Percentiles rank a stretch among this genome's conserved stretches.
These are phyloP conservation scores for Leptarthrus brevirostris DNA, from an alignment of 2,888 invertebrate genomes.

Conservation along the genomic window DNA sequence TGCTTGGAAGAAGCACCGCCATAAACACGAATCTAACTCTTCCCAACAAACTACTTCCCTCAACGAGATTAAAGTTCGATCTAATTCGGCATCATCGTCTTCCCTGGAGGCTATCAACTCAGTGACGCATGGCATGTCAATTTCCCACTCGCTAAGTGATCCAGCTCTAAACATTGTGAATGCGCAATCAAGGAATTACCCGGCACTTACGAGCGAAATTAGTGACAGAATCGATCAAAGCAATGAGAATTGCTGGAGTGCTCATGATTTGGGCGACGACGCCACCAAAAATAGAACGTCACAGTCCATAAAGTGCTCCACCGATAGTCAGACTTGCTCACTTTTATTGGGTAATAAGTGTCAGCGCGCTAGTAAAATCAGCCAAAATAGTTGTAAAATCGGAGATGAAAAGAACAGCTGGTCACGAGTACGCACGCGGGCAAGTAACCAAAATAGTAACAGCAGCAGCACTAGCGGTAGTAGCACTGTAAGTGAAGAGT, in stretches of 20 bases:
- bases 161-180: constrained; percentile 41
- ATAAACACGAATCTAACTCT: background rate
- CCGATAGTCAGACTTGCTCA: constrained; percentile 1
- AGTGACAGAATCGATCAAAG: background rate
- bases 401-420: constrained; percentile 40
- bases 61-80: background rate
- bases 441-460: background rate
- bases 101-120: constrained; percentile 33
- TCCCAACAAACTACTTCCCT: background rate
- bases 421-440: background rate
- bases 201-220: background rate
- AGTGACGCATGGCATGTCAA: constrained; percentile 22
- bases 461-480: constrained; percentile 9
- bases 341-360: constrained; percentile 51
- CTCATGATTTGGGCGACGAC: constrained; percentile 21
- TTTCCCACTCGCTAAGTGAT: constrained; percentile 49
- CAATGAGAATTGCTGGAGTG: constrained; percentile 29
- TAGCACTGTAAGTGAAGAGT: constrained; percentile 29
- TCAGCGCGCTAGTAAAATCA: constrained; percentile 14
- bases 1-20: constrained; percentile 34
- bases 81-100: constrained; percentile 11
- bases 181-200: background rate
- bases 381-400: constrained; percentile 3
- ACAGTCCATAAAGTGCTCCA: background rate
- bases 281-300: constrained; percentile 37